Base-by-base conservation (phyloP, 2,888 invertebrate genomes). In the Branchellion lobata region DNA sequence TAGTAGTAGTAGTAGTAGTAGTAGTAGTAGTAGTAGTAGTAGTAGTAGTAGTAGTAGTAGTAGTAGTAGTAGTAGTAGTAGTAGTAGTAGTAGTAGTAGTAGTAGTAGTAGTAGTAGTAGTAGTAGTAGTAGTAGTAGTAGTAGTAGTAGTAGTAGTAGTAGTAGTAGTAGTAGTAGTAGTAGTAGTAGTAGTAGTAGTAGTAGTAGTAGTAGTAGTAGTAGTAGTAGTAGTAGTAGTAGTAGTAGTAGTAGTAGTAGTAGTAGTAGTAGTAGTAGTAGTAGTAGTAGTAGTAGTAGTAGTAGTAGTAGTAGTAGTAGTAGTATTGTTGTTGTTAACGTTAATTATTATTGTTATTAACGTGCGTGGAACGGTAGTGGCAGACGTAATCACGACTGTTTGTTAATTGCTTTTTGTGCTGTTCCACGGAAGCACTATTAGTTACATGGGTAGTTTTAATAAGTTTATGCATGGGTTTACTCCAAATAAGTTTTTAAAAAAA, bases 41-140 rank as follows among this genome's bases (percentile, higher is more conserved):
- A 72, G 72, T 72, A 72, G 72, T 72, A 72, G 72, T 72, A 72
- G 34, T 72, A 72, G 72, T 72, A 72, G 72, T 72, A 72, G 72
- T 72, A 72, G 72, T 33, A 72, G 72, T 72, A 72, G 72, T 72
- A 72, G 72, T 72, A 72, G 72, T 72, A 72, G 72, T 72, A 72
- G 72, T 72, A 72, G 34, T 72, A 72, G 34, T 72, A 72, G 72
- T 72, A 72, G 72, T 72, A 72, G 72, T 72, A 72, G 72, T 31
- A 72, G 24, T 74, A 47, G 34, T 47, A 24, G 27, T 33, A 74
- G 14, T 74, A 36, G 27, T 74, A 47, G n/a, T 74, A 74, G 11
- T 74, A 74, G 29, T 68, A 68, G 68, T 68, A 68, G 68, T 68
- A 68, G 68, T 68, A 68, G 68, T 68, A 68, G 68, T 68, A 68